Conservation (phyloP, 1,140 invertebrate genomes). For the Sarcophaga peregrina region DNA sequence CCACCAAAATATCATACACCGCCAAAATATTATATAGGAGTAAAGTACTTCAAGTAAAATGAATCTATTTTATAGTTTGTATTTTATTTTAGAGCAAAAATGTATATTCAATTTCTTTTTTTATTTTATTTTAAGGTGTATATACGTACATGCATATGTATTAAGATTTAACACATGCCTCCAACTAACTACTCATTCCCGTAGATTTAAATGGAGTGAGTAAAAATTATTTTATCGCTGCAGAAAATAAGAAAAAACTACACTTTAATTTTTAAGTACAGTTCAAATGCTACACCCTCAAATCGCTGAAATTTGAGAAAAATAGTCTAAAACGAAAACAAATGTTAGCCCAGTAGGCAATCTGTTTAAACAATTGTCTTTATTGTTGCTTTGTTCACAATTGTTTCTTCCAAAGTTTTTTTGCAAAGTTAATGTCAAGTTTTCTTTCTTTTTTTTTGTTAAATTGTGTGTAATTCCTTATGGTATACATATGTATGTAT, state of each 20-base stretch:
- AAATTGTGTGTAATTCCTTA: no score
- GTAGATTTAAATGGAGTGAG: no score
- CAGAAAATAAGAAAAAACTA: background rate
- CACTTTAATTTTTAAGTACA: background rate
- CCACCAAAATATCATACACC: background rate
- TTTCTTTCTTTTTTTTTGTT: background rate
- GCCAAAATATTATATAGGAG: background rate
- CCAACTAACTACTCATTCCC: background rate
- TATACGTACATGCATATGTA: no score
- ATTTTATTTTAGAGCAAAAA: slow-evolving; percentile 19
- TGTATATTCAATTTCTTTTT: background rate
- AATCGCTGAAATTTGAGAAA: background rate
- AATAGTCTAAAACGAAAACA: background rate
- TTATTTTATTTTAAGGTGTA: background rate
- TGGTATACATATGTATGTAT: no score
- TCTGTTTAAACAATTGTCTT: slow-evolving; percentile 22
- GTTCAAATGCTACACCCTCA: slow-evolving; percentile 14
- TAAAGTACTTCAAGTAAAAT: background rate
- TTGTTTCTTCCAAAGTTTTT: background rate
- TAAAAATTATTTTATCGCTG: background rate
- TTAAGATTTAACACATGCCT: slow-evolving; percentile 17
- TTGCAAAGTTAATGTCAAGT: slow-evolving; percentile 3
- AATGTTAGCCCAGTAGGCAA: slow-evolving; percentile 24
- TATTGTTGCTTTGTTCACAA: background rate
- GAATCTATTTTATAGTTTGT: background rate